These are phyloP conservation scores for Castor canadensis DNA, from an alignment of 2,113 vertebrate genomes.

Conservation along the genomic window DNA sequence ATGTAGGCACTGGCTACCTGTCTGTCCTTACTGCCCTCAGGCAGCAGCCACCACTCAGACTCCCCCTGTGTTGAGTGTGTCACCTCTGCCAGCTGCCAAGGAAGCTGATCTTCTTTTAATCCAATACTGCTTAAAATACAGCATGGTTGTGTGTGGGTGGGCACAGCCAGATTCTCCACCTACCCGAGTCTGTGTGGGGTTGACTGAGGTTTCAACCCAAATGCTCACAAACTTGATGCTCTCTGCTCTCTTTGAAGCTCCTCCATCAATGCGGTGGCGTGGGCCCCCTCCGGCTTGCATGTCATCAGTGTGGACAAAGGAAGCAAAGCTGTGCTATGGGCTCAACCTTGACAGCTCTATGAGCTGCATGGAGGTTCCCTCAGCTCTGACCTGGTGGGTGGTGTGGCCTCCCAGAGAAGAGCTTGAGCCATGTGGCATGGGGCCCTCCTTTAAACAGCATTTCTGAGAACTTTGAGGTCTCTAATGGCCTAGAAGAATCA, in stretches of 20 bases:
- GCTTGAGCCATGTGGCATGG: background rate
- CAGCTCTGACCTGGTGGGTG: background rate
- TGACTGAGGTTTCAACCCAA: background rate
- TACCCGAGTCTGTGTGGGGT: background rate
- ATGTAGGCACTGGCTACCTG: background rate
- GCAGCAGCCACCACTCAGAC: background rate
- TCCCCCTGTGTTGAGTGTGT: too few relatives aligned
- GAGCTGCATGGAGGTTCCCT: background rate
- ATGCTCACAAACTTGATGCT: background rate
- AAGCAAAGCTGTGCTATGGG: constrained; percentile 94
- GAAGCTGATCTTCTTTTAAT: background rate
- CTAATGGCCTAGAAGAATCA: background rate
- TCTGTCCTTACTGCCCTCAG: background rate
- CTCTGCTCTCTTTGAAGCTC: constrained; percentile 85
- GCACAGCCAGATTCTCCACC: background rate
- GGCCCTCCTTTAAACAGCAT: background rate
- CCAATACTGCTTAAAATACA: background rate
- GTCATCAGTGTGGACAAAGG: constrained; percentile 97
- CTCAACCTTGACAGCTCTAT: constrained; percentile 89
- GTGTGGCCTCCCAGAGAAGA: constrained; percentile 50
- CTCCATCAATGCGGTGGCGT: constrained; percentile 93
- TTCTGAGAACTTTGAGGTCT: background rate
- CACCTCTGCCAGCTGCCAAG: too few relatives aligned
- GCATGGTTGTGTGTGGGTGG: accelerated
- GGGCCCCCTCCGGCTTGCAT: constrained; percentile 92